Evolutionary conservation across 2,888 invertebrate genomes (phyloP).

Genomic region (Dromius quadrimaculatus): DNA sequence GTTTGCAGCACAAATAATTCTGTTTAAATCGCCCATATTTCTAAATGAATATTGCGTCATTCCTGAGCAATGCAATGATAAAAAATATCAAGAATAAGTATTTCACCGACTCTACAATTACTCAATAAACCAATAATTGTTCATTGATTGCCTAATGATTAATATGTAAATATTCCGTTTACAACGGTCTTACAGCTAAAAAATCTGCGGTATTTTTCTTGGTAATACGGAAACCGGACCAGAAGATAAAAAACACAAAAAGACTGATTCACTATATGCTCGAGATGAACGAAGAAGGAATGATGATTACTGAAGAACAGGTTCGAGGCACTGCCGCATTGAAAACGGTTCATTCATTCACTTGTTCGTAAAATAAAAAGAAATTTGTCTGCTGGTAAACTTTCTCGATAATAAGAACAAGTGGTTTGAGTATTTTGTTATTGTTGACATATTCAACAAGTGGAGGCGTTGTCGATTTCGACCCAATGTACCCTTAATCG

Average conservation of each 20-base stretch:
- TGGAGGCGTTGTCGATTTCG: too few relatives aligned
- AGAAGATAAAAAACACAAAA: neutral
- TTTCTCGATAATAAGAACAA: too few relatives aligned
- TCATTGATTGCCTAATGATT: constrained; percentile 14
- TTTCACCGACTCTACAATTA: neutral
- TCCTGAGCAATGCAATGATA: neutral
- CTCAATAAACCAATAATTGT: neutral
- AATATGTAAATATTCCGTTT: constrained; percentile 11
- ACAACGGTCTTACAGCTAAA: constrained; percentile 9
- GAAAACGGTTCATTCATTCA: neutral
- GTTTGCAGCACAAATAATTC: constrained; percentile 1
- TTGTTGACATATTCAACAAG: too few relatives aligned
- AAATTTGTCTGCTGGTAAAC: too few relatives aligned
- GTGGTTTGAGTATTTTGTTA: too few relatives aligned
- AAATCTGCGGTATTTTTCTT: constrained; percentile 2
- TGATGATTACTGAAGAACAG: neutral
- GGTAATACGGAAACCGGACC: constrained; percentile 12
- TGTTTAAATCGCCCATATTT: constrained; percentile 15
- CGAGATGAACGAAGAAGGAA: too few relatives aligned
- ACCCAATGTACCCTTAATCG: too few relatives aligned
- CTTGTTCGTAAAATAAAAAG: neutral
- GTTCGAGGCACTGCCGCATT: neutral
- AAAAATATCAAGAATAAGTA: constrained; percentile 4
- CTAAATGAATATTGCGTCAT: constrained; percentile 1
- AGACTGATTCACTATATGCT: constrained; percentile 7